These are phyloP conservation scores for Ormyrus nitidulus DNA, from an alignment of 2,888 invertebrate species.

Conservation along the genomic window DNA sequence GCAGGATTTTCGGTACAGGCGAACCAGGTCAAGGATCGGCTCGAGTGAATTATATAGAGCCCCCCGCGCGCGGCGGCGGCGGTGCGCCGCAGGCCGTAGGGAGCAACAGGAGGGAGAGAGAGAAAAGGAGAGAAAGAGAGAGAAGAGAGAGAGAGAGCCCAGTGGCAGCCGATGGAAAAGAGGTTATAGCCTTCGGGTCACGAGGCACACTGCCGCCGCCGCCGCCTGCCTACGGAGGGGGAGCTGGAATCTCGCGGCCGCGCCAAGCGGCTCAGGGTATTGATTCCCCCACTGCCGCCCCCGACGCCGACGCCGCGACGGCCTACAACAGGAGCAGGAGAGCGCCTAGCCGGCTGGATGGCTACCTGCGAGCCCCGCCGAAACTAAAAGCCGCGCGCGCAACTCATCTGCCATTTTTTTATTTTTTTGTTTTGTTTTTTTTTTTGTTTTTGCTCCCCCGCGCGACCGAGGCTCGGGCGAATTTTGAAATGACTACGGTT, in stretches of 20 bases:
- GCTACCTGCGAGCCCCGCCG: neutral
- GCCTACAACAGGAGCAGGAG: too few species aligned
- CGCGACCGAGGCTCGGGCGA: too few species aligned
- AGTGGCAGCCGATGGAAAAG: conserved; percentile 51
- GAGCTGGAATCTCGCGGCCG: too few species aligned
- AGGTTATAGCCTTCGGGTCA: conserved; percentile 40
- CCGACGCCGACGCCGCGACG: neutral
- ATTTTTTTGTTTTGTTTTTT: too few species aligned
- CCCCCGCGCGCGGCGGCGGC: neutral
- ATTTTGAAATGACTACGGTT: too few species aligned
- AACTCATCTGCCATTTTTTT: too few species aligned
- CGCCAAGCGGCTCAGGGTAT: conserved; percentile 19
- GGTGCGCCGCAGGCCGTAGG: neutral
- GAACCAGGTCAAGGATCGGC: conserved; percentile 51
- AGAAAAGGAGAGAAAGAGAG: neutral
- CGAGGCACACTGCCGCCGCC: conserved; percentile 1
- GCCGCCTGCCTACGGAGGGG: neutral
- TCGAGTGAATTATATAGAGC: conserved; percentile 28
- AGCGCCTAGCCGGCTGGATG: neutral
- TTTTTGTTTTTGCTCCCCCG: too few species aligned
- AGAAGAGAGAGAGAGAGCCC: neutral
- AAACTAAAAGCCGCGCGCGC: neutral
- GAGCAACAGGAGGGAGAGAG: too few species aligned
- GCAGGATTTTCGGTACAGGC: conserved; percentile 15
- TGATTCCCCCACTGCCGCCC: conserved; percentile 40